phyloP scores from a whole-genome alignment of 1,140 invertebrate genomes.

The Micrasema minimum region DNA sequence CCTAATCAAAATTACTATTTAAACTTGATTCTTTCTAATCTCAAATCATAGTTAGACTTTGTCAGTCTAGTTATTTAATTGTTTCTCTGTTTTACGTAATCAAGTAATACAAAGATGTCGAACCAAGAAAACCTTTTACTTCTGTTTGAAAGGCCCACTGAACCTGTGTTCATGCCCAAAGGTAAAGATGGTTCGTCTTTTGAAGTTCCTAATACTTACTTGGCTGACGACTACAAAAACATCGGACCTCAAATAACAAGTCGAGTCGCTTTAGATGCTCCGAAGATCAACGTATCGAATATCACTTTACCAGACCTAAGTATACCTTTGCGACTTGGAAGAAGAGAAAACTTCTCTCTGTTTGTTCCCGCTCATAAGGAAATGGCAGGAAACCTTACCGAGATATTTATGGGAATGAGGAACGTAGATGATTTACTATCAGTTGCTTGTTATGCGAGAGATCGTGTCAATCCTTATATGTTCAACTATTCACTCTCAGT shows the following conservation, averaged over 20 bases:
- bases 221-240: slow-evolving; percentile 70
- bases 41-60: no score
- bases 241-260: slow-evolving; percentile 62
- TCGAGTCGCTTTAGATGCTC: slow-evolving; percentile 69
- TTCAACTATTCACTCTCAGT: slow-evolving; percentile 83
- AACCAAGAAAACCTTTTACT: slow-evolving; percentile 52
- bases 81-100: no score
- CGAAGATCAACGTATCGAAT: slow-evolving; percentile 67
- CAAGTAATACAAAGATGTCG: no score
- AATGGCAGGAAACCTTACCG: slow-evolving; percentile 75
- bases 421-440: slow-evolving; percentile 78
- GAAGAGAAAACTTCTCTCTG: slow-evolving; percentile 78
- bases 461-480: slow-evolving; percentile 79
- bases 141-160: slow-evolving; percentile 79
- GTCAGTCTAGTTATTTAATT: no score
- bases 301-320: slow-evolving; percentile 77
- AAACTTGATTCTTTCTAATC: no score
- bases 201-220: slow-evolving; percentile 69
- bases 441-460: slow-evolving; percentile 75
- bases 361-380: slow-evolving; percentile 78
- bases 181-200: slow-evolving; percentile 64
- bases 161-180: slow-evolving; percentile 79
- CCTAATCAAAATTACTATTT: no score
- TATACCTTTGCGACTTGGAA: slow-evolving; percentile 72
- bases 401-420: slow-evolving; percentile 78